Percentiles rank a stretch among this genome's conserved stretches.
phyloP scores from a whole-genome alignment of 2,888 invertebrate genomes.

The Miltochrista miniata region DNA sequence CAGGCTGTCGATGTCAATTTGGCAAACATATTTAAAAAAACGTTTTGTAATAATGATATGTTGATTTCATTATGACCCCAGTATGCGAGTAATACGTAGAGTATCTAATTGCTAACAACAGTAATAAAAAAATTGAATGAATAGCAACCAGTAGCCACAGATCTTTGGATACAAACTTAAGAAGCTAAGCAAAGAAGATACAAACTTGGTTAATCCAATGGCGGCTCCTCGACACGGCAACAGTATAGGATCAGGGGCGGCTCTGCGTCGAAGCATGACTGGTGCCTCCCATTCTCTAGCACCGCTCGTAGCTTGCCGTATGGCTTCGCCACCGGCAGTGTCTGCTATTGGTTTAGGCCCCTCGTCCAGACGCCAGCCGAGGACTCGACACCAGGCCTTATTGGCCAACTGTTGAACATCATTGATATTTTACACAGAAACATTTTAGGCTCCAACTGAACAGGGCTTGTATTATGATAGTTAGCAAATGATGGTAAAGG shows the following conservation, averaged over 20 bases:
- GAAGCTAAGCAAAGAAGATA: background rate
- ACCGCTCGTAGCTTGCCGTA: constrained; percentile 81
- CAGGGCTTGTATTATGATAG: too few species aligned
- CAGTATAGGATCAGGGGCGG: constrained; percentile 87
- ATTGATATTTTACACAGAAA: background rate
- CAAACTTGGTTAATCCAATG: constrained; percentile 66
- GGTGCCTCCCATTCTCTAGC: constrained; percentile 90
- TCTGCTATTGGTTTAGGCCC: constrained; percentile 63
- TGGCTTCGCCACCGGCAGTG: constrained; percentile 77
- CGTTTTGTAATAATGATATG: too few species aligned
- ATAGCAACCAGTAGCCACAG: too few species aligned
- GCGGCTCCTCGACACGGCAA: constrained; percentile 74
- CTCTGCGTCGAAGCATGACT: constrained; percentile 90
- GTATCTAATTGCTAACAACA: too few species aligned
- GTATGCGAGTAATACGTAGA: too few species aligned
- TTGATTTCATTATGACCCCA: too few species aligned
- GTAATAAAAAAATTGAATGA: too few species aligned
- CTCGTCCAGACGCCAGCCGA: constrained; percentile 85
- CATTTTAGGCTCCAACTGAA: too few species aligned
- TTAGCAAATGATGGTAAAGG: too few species aligned
- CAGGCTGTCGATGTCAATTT: too few species aligned
- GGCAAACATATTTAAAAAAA: too few species aligned
- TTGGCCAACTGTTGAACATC: constrained; percentile 89
- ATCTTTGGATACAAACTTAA: too few species aligned
- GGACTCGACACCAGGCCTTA: constrained; percentile 91